phyloP scores from a whole-genome alignment of 1,140 invertebrate genomes.

The Yoshiicerus persimilis region DNA sequence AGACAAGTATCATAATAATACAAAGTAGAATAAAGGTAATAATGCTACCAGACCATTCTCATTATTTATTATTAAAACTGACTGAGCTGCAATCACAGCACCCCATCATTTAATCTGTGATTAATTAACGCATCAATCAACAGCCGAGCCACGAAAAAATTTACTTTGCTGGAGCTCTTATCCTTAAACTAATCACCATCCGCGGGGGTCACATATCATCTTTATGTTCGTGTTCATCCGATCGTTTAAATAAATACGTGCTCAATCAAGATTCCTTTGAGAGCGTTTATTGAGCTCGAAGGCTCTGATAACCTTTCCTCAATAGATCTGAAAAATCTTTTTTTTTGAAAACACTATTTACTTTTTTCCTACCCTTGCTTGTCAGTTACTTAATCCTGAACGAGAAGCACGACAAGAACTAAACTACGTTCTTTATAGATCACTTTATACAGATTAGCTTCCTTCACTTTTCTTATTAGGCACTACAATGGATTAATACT shows the following conservation, averaged over 20 bases:
- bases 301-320: background rate
- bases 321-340: background rate
- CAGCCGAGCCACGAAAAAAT: background rate
- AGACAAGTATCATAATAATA: background rate
- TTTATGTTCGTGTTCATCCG: slow-evolving; percentile 30
- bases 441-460: background rate
- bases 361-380: background rate
- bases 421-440: background rate
- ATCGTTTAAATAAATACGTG: slow-evolving; percentile 33
- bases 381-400: background rate
- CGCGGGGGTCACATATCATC: slow-evolving; percentile 30
- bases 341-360: background rate
- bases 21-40: background rate
- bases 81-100: slow-evolving; percentile 26
- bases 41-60: slow-evolving; percentile 11
- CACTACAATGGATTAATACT: background rate
- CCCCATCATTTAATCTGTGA: slow-evolving; percentile 28
- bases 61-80: slow-evolving; percentile 33
- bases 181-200: slow-evolving; percentile 28
- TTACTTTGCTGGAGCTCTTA: background rate
- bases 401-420: background rate
- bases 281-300: slow-evolving; percentile 10
- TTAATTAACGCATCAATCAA: slow-evolving; percentile 34
- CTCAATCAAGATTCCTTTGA: slow-evolving; percentile 31
- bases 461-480: background rate